Base-by-base conservation (phyloP, 1,140 invertebrate species). In the Pseudomyrmex cubaensis region DNA sequence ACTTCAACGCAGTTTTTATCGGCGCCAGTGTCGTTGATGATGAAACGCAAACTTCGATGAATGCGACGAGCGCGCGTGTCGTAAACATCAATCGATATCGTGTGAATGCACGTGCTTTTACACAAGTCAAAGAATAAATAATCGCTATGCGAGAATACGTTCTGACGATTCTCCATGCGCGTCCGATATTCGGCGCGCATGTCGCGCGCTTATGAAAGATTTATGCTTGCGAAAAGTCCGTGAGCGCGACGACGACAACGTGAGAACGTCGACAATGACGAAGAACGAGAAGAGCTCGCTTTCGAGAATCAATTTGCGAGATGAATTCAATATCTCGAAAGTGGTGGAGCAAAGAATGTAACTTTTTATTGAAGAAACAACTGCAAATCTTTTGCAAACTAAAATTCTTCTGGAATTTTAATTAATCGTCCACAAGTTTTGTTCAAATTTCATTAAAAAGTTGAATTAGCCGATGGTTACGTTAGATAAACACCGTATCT, bases 151-250 rank as follows among this genome's bases (percentile, higher is more conserved):
- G 35, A 35, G 35, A 22, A 83, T 83, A 64, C 66, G 83, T 66
- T 48, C 80, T 61, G 54, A 87, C 67, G 74, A 44, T 78, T 78
- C 35, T 54, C 56, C 76, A 52, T 44, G 13, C 74, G 48, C 70
- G 15, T 66, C 44, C 56, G 67, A 62, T 22, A 13, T 57, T 62
- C n/a, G n/a, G 48, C 50, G 57, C 12, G n/a, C 48, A 54, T 73
- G 57, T 13, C 9, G n/a, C 48, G 22, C 17, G 17, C 61, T 87
- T 86, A 82, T 88, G 86, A 82, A 88, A 88, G 76, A 88, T 88
- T 88, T 88, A 88, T 87, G 66, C 56, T 8, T 69, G 17, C 15
- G 76, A 63, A 85, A 86, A 75, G 62, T 67, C 52, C 35, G 72
- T 52, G 54, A 46, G 76, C 25, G 52, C 46, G 52, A 59, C 4